phyloP scores from a whole-genome alignment of 2,797 vertebrate genomes.

The Myripristis jacobus region DNA sequence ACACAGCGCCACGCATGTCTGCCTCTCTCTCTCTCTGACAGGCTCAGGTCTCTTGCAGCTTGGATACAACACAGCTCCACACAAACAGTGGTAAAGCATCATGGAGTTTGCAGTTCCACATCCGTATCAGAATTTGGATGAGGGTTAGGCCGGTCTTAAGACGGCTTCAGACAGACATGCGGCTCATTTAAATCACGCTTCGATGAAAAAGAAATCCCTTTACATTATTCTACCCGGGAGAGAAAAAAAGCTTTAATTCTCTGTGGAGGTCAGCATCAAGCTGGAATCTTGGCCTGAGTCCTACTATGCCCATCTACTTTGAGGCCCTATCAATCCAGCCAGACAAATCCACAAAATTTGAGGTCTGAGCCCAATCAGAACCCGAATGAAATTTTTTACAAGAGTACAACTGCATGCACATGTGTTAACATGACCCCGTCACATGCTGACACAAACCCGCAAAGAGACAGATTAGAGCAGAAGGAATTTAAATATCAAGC shows the following conservation, averaged over 20 bases:
- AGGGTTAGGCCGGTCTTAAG: background rate
- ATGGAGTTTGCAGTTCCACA: background rate
- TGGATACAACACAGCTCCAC: slow-evolving; percentile 28
- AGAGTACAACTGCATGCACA: too few species aligned
- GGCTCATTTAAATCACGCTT: background rate
- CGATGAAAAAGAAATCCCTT: background rate
- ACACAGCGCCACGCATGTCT: slow-evolving; percentile 43
- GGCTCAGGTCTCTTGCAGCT: slow-evolving; percentile 29
- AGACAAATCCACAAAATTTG: too few species aligned
- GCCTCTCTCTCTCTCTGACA: slow-evolving; percentile 33
- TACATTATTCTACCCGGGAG: background rate
- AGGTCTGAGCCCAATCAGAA: too few species aligned
- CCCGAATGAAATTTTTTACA: too few species aligned
- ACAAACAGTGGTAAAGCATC: slow-evolving; percentile 1
- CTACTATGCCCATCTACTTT: too few species aligned
- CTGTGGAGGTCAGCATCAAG: too few species aligned
- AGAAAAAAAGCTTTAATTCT: background rate
- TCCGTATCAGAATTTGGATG: background rate
- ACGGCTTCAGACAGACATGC: background rate
- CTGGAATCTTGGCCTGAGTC: too few species aligned
- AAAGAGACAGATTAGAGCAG: too few species aligned
- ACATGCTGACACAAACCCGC: too few species aligned
- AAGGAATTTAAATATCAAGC: too few species aligned
- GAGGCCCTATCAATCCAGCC: too few species aligned
- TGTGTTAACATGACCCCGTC: too few species aligned